Percentiles rank a stretch among this genome's conserved stretches.
Evolutionary conservation across 1,140 invertebrate species (phyloP).

Genomic region (Caerostris darwini): DNA sequence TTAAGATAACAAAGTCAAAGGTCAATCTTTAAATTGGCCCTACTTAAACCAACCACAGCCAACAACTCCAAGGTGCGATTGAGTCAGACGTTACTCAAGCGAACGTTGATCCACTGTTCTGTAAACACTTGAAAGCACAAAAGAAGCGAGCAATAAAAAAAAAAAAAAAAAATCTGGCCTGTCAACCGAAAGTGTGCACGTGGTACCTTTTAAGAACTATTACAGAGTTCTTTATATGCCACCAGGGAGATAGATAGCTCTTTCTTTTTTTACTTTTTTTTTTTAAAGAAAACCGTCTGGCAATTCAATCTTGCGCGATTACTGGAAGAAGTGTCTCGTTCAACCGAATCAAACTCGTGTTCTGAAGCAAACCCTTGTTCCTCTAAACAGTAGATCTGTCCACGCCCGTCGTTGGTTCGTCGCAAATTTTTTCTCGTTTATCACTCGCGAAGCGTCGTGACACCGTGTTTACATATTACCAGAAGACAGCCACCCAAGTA

Average conservation of each 20-base stretch:
- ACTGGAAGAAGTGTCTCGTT: not conserved
- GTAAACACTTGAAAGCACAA: not conserved
- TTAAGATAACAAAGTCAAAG: too few relatives aligned
- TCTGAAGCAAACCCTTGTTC: not conserved
- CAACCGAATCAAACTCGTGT: not conserved
- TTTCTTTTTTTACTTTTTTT: not conserved
- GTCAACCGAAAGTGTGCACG: not conserved
- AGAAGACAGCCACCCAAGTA: conserved; percentile 10
- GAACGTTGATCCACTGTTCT: conserved; percentile 2
- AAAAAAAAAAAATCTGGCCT: not conserved
- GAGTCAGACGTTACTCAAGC: not conserved
- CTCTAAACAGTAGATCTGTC: not conserved
- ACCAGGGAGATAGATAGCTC: not conserved
- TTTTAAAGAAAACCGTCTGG: not conserved
- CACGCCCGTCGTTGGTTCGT: not conserved
- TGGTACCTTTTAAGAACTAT: not conserved
- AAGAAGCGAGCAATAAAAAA: not conserved
- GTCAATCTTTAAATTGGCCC: too few relatives aligned
- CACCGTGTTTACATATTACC: not conserved
- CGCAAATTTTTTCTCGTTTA: not conserved
- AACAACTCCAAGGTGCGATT: not conserved
- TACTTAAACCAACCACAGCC: not conserved
- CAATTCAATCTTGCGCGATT: conserved; percentile 8
- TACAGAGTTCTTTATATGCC: not conserved
- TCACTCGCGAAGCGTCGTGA: not conserved